Percentiles rank a stretch among this genome's conserved stretches.
Conservation (phyloP, 2,888 invertebrate genomes). For the Branchipolynoe longqiensis region DNA sequence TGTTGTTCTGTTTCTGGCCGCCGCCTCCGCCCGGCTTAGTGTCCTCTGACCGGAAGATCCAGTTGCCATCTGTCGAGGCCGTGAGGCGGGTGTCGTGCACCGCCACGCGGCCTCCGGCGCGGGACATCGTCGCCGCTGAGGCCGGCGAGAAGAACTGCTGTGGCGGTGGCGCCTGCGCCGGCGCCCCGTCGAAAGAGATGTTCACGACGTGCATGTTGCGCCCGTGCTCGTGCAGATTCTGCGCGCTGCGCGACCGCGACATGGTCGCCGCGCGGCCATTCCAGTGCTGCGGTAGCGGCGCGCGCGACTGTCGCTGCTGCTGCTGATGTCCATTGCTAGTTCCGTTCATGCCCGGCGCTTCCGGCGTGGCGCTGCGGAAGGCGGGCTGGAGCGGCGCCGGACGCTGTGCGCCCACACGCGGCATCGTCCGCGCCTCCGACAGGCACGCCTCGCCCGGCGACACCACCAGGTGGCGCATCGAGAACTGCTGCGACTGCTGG, state of each 20-base stretch:
- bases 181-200: conserved; percentile 26
- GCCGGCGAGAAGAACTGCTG: neutral
- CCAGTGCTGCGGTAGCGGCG: conserved; percentile 23
- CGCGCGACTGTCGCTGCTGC: neutral
- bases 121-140: neutral
- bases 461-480: conserved; percentile 10
- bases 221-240: conserved; percentile 8
- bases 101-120: conserved; percentile 3
- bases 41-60: conserved; percentile 52
- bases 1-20: neutral
- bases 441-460: neutral
- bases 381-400: conserved; percentile 13
- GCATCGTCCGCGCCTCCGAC: conserved; percentile 15
- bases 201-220: conserved; percentile 20
- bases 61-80: conserved; percentile 61
- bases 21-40: neutral
- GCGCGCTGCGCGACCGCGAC: conserved; percentile 45
- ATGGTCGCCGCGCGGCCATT: neutral
- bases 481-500: conserved; percentile 1
- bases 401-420: no score
- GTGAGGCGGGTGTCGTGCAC: neutral
- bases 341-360: neutral
- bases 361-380: conserved; percentile 1
- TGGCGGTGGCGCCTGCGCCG: neutral
- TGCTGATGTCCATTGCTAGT: no score